A percentile compares a stretch with the other conserved stretches of the same genome.
phyloP scores from a whole-genome alignment of 2,888 invertebrate genomes.

The Leucophenga maculata region DNA sequence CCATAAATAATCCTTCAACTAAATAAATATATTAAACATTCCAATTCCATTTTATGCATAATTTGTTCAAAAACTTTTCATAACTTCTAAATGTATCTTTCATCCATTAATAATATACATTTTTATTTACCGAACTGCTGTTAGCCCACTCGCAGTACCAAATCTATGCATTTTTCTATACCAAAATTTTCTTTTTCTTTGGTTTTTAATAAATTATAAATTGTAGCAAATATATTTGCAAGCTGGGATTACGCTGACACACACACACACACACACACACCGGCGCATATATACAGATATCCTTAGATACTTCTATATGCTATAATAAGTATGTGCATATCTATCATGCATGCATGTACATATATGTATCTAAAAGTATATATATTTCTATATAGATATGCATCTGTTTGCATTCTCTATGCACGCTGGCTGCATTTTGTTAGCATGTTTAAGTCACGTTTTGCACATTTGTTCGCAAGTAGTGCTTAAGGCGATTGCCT shows the following conservation, averaged over 20 bases:
- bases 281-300: not conserved
- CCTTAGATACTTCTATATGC: not conserved
- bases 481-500: conserved; percentile 64
- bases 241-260: conserved; percentile 55
- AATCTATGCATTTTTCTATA: not conserved
- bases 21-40: too few relatives aligned
- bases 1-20: too few relatives aligned
- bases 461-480: conserved; percentile 62
- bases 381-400: too few relatives aligned
- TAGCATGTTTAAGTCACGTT: conserved; percentile 63
- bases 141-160: not conserved
- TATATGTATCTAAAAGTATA: too few relatives aligned
- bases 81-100: too few relatives aligned
- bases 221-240: conserved; percentile 65
- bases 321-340: too few relatives aligned
- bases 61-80: too few relatives aligned
- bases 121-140: not conserved
- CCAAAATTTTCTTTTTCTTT: conserved; percentile 3
- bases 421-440: conserved; percentile 54
- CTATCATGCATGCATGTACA: too few relatives aligned
- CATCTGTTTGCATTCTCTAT: conserved; percentile 42
- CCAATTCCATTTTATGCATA: too few relatives aligned
- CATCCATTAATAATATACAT: too few relatives aligned
- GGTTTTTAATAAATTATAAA: conserved; percentile 65
- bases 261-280: too few relatives aligned